Evolutionary conservation across 2,888 invertebrate genomes (phyloP), one percentile per base, ranked within the genome.

Genomic region (Oligia strigilis): DNA sequence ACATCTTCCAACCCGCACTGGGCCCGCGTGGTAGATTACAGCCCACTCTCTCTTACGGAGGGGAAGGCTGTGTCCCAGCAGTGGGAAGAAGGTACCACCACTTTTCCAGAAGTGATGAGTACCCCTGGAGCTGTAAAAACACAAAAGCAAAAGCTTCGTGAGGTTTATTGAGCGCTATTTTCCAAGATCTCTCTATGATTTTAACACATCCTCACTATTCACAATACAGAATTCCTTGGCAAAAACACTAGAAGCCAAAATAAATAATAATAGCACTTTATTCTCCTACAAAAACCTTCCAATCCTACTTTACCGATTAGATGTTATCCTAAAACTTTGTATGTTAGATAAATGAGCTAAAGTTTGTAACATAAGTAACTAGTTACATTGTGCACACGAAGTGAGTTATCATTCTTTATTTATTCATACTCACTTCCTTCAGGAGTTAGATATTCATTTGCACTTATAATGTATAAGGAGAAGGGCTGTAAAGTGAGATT

Each of bases 291-390:
- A 75, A 86, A 88, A 79, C 75, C 75, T 77, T 62, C 77, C 86
- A 79, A 85, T 82, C 71, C 65, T 79, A 82, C 84, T 82, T 80
- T 80, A 80, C 69, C 87, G 79, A 87, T 87, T 82, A 87, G 85
- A 87, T 89, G 88, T 87, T 87, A 87, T 87, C 83, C 77, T 66
- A 81, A 84, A 89, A 89, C 81, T 89, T 89, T 62, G 72, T 79
- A 75, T 80, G 89, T 85, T 80, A 81, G 73, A 83, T 83, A 85
- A 83, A 85, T 71, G 81, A 75, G 84, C 49, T 62, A 83, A 87
- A 83, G 66, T 88, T 79, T 17, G 52, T 64, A 75, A 78, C 77
- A 77, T 72, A 82, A 82, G 86, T 77, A 86, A 86, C 70, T 86
- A 83, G 70, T 86, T 74, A 80, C 74, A 72, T 76, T 78, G 79